Evolutionary conservation across 64 coral and sea anemone species (phyloP), one percentile per base, ranked within the genome.

Genomic region (Anthopleura sola): DNA sequence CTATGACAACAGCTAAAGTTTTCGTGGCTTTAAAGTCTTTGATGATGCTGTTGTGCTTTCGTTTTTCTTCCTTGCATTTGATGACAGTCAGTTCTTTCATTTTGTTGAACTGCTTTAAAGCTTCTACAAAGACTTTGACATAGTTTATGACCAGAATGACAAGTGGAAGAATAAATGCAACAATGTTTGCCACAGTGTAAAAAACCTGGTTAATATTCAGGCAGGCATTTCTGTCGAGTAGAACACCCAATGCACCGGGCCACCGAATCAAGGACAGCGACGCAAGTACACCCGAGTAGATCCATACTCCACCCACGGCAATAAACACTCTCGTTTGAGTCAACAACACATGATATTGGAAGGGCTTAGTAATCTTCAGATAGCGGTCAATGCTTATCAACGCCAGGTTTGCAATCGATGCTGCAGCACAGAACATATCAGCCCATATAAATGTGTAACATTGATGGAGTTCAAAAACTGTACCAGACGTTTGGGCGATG

Each of bases 301-400:
- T 8, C 94, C 94, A 97, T 6, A 97, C 90, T 0, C 84, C 87
- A 24, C 83, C 84, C 16, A 97, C 87, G 34, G 94, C 90, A n/a
- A 83, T 33, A 24, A 89, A 86, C 1, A 90, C 88, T 26, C 94
- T 90, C 18, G 75, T 50, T 49, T 90, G 84, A 10, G 94, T 97
- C 90, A 97, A 88, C 24, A 78, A 76, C 40, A 82, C 81, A 60
- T 97, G 94, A 86, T 97, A 97, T 84, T 38, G 75, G 55, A 97
- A 97, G 1, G 94, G 94, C 31, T 97, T 97, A 56, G 94, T 97
- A 55, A 97, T 97, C 88, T 97, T 97, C 26, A 97, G 75, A 47
- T 92, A 86, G 40, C 94, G 88, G 50, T 97, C 94, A 2, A 97
- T 38, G 49, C 90, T 89, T 34, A 97, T 97, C 34, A 97, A 90